Evolutionary conservation across 2,797 vertebrate genomes (phyloP).

Genomic region (Myotis myotis): DNA sequence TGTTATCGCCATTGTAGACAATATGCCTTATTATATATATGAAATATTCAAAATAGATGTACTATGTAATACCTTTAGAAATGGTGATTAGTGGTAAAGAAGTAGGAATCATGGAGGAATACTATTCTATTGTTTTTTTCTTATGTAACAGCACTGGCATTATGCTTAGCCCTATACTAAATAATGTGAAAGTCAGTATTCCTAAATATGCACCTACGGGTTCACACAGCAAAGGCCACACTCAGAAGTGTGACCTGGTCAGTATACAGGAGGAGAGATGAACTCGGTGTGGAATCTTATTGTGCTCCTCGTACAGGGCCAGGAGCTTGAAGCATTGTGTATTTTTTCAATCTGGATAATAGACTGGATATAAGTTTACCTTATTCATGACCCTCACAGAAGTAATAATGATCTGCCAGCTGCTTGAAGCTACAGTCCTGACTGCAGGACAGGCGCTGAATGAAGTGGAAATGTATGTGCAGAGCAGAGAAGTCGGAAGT

Average conservation of each 20-base stretch:
- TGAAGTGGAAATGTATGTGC: background rate
- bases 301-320: background rate
- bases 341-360: constrained; percentile 58
- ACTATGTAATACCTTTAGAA: constrained; percentile 30
- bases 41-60: constrained; percentile 16
- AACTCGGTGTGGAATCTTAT: background rate
- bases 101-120: background rate
- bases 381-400: constrained; percentile 30
- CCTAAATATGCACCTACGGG: background rate
- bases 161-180: background rate
- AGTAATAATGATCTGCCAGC: constrained; percentile 41
- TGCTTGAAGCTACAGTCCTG: constrained; percentile 9
- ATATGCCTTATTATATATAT: background rate
- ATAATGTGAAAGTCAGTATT: background rate
- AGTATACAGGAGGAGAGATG: background rate
- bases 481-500: background rate
- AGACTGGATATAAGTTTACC: constrained; percentile 51
- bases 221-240: background rate
- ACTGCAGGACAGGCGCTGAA: background rate
- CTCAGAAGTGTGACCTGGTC: background rate
- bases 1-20: background rate
- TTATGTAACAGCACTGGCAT: background rate
- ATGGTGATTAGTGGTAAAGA: background rate
- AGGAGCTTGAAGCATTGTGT: constrained; percentile 41
- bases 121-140: constrained; percentile 16